Percentiles rank a stretch among this genome's conserved stretches.
phyloP scores from a whole-genome alignment of 64 coral and sea anemone species.

The Pachyseris speciosa region DNA sequence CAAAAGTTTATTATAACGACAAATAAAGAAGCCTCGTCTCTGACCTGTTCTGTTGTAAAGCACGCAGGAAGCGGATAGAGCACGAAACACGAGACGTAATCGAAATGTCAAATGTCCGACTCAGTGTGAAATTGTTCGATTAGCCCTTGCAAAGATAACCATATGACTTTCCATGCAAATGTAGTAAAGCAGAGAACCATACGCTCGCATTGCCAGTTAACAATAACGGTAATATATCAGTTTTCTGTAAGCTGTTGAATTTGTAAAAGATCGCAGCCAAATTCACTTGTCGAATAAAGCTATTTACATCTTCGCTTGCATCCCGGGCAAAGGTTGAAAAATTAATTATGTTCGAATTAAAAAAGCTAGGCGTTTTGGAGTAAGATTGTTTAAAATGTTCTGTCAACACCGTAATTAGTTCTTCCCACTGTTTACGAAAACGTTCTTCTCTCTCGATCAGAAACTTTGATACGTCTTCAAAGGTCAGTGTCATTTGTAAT shows the following conservation, averaged over 20 bases:
- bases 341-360: not conserved
- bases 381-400: not conserved
- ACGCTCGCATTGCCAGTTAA: constrained; percentile 25
- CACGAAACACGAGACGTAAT: no score
- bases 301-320: not conserved
- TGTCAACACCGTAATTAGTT: no score
- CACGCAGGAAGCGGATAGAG: no score
- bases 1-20: no score
- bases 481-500: not conserved
- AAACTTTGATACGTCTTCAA: not conserved
- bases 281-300: no score
- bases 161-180: not conserved
- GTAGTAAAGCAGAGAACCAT: constrained; percentile 18
- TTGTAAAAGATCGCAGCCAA: not conserved
- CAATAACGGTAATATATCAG: not conserved
- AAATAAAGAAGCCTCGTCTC: no score
- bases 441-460: not conserved
- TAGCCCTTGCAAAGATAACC: not conserved
- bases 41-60: no score
- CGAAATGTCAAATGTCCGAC: constrained; percentile 22
- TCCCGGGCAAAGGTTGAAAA: not conserved
- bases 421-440: no score
- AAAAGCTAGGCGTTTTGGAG: not conserved
- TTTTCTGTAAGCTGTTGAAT: no score
- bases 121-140: constrained; percentile 48